Percentiles rank a stretch among this genome's conserved stretches.
Evolutionary conservation across 2,888 invertebrate genomes (phyloP).

Genomic region (Beris chalybata): DNA sequence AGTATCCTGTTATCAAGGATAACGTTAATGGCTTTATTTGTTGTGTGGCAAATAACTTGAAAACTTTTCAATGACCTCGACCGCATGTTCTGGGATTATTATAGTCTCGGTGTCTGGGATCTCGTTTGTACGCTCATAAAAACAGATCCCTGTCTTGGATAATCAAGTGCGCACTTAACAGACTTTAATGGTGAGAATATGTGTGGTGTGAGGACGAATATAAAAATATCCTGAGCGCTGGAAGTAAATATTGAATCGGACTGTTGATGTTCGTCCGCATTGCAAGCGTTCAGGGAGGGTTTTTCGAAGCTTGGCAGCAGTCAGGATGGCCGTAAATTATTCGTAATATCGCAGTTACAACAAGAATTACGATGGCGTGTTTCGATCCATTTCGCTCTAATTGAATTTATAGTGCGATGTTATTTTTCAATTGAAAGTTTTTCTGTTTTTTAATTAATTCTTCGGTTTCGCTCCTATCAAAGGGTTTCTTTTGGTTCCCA

Average conservation of each 20-base stretch:
- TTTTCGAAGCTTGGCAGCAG: no score
- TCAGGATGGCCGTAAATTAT: no score
- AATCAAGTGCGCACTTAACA: slow-evolving; percentile 25
- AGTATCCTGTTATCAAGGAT: slow-evolving; percentile 17
- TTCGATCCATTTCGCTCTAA: no score
- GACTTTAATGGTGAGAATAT: slow-evolving; percentile 13
- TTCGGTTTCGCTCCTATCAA: no score
- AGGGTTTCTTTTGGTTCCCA: no score
- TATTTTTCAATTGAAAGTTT: no score
- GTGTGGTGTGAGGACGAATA: neutral
- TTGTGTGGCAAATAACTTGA: slow-evolving; percentile 33
- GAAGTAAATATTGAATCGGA: slow-evolving; percentile 2
- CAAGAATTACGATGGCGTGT: no score
- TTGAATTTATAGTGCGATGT: no score
- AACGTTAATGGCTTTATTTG: slow-evolving; percentile 33
- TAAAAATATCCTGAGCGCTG: neutral
- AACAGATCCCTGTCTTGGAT: slow-evolving; percentile 11
- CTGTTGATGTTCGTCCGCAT: no score
- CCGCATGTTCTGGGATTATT: neutral
- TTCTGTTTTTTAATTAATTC: no score
- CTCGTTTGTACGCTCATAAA: slow-evolving; percentile 15
- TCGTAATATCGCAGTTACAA: no score
- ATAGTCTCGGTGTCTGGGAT: neutral
- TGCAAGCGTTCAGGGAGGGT: no score
- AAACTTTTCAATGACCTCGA: slow-evolving; percentile 32